phyloP scores from a whole-genome alignment of 2,113 vertebrate genomes.

The Scomber japonicus region DNA sequence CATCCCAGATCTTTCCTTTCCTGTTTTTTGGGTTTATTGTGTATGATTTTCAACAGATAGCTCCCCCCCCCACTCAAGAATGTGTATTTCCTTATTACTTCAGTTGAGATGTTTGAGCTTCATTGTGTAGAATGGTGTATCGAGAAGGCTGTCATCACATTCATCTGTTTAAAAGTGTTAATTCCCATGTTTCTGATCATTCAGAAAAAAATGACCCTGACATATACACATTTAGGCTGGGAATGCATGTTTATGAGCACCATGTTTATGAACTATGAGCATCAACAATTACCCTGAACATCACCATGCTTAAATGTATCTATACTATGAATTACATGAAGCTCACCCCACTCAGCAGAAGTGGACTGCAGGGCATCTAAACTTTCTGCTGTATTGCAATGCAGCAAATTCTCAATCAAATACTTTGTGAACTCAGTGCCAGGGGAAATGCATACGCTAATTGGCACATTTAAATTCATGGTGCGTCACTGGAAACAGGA shows the following conservation, averaged over 20 bases:
- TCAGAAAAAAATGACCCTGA: neutral
- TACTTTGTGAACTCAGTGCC: conserved; percentile 59
- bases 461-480: conserved; percentile 82
- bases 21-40: no score
- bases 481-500: conserved; percentile 65
- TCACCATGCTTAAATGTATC: conserved; percentile 7
- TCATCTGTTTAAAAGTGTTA: neutral
- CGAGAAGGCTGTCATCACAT: no score
- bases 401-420: conserved; percentile 74
- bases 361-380: conserved; percentile 39
- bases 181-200: neutral
- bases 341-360: neutral
- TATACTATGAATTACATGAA: neutral
- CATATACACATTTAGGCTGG: neutral
- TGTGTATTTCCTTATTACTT: no score
- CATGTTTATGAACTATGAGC: neutral
- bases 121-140: no score
- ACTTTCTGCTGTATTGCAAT: conserved; percentile 54
- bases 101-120: no score
- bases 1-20: no score
- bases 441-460: conserved; percentile 73
- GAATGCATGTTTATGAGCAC: neutral
- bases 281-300: neutral
- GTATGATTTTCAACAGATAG: no score
- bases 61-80: no score